Percentiles rank a stretch among this genome's conserved stretches.
Conservation (phyloP, 1,140 invertebrate genomes). For the Anastrepha ludens region DNA sequence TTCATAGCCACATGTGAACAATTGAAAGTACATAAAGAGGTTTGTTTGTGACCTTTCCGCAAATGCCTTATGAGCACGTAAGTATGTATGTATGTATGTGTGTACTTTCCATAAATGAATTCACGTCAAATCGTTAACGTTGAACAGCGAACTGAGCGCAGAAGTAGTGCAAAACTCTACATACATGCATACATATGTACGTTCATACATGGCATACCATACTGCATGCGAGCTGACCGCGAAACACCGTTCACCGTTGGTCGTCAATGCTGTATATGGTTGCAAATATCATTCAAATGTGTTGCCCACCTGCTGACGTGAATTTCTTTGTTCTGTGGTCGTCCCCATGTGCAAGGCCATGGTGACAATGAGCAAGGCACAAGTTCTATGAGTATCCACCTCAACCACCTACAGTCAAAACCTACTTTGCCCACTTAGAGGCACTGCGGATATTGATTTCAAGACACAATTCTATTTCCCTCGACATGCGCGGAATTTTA, state of each 20-base stretch:
- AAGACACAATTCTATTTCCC: conserved; percentile 54
- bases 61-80: conserved; percentile 40
- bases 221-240: neutral
- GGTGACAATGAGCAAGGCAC: conserved; percentile 29
- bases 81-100: too few relatives aligned
- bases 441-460: conserved; percentile 49
- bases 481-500: conserved; percentile 59
- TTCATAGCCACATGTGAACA: neutral
- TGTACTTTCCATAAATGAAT: conserved; percentile 31
- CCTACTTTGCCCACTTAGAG: neutral
- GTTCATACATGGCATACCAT: neutral
- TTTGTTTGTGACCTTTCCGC: neutral
- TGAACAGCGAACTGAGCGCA: neutral
- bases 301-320: neutral
- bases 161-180: too few relatives aligned
- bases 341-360: conserved; percentile 12
- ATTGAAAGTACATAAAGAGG: neutral
- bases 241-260: neutral
- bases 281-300: neutral
- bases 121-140: neutral
- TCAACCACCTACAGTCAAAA: neutral
- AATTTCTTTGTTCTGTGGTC: neutral
- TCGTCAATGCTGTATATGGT: conserved; percentile 34
- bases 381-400: neutral
- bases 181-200: neutral